Evolutionary conservation across 2,888 invertebrate species (phyloP), one percentile per base, ranked within the genome.

Genomic region (Cartodere bifasciata): DNA sequence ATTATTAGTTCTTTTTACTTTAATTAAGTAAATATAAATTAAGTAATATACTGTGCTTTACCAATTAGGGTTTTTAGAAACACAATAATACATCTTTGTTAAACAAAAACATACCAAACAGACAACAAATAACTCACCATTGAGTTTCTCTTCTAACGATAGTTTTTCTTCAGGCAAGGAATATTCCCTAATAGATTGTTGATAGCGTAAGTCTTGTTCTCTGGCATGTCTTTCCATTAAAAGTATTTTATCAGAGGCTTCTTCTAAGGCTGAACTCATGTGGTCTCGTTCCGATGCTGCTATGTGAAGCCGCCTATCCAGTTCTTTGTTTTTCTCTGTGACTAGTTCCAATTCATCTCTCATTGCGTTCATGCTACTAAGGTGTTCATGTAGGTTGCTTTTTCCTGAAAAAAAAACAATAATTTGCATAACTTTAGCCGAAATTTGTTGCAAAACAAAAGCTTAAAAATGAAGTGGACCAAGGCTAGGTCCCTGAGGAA

Each of bases 321-420:
- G 62, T 45, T 92, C 91, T 31, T 72, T 66, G 50, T 82, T 83
- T 56, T 86, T 84, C 46, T 85, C 83, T 16, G 76, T 75, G 39
- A 88, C 75, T 48, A 88, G 58, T 45, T 82, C 78, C 37, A 92
- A 70, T 69, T 94, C 91, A 47, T 90, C 81, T 55, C 84, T 74
- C 10, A 94, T 72, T 30, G 85, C 76, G 51, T 88, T 86, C 48
- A 91, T 67, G 53, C 90, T 88, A 53, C 80, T 81, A 40, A 88
- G 81, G 52, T 92, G 91, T 52, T 90, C 87, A 68, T 87, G 71
- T 16, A 53, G 37, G 27, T 43, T 50, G 12, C 42, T 40, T 35
- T 52, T 52, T n/a, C 9, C 14, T 28, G 13, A 4, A 26, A 3
- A 3, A 25, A 21, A 12, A 13, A 12, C 14, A 30, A 26, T 17